A percentile compares a stretch with the other conserved stretches of the same genome.
Evolutionary conservation across 2,113 vertebrate genomes (phyloP).

Genomic region (Nerophis lumbriciformis): DNA sequence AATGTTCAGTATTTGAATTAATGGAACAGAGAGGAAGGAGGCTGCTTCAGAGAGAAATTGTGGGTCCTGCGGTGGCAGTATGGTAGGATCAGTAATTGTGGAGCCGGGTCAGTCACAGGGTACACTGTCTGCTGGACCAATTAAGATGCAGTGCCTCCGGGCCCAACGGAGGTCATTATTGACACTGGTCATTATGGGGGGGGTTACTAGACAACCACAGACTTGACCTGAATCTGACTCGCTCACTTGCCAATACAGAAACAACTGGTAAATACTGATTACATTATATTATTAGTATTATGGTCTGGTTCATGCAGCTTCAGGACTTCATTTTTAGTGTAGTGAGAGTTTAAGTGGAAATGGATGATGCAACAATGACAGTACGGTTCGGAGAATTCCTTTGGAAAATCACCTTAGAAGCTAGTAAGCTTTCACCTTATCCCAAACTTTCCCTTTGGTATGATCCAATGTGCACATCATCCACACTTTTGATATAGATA

Average conservation of each 20-base stretch:
- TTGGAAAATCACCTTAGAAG: constrained; percentile 34
- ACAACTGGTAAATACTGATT: constrained; percentile 30
- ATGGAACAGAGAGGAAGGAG: constrained; percentile 11
- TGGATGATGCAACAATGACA: not conserved
- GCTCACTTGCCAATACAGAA: constrained; percentile 18
- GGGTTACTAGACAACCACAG: constrained; percentile 29
- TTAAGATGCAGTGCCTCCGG: constrained; percentile 49
- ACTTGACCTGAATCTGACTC: constrained; percentile 37
- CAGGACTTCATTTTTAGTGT: constrained; percentile 4
- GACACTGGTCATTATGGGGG: constrained; percentile 55
- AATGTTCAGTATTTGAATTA: not conserved
- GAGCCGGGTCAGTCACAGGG: constrained; percentile 61
- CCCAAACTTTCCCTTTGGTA: constrained; percentile 39
- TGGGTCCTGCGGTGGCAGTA: constrained; percentile 13
- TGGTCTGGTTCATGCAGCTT: constrained; percentile 3
- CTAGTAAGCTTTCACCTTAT: constrained; percentile 29
- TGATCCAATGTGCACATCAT: constrained; percentile 58
- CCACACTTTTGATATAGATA: constrained; percentile 44
- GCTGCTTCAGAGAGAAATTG: constrained; percentile 8
- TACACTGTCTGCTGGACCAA: constrained; percentile 60
- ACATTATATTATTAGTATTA: too few relatives aligned
- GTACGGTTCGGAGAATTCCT: not conserved
- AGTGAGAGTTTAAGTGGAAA: not conserved
- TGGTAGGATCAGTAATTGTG: constrained; percentile 40
- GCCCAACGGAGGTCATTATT: constrained; percentile 62